phyloP scores from a whole-genome alignment of 2,113 vertebrate genomes.

The Oryzias curvinotus region DNA sequence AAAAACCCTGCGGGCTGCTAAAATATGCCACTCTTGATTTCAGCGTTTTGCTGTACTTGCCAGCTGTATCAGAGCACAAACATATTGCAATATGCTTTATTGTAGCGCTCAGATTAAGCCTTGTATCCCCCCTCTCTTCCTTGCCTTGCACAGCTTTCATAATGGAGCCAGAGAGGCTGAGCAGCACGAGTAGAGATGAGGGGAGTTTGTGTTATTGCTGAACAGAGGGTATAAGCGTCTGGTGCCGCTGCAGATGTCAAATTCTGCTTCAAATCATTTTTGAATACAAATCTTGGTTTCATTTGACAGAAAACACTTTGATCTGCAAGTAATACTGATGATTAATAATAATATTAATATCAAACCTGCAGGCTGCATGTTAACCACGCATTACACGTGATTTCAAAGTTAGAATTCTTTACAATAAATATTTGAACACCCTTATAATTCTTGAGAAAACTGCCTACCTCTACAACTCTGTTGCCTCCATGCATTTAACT shows the following conservation, averaged over 20 bases:
- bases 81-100: slow-evolving; percentile 33
- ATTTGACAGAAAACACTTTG: too few species aligned
- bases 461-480: slow-evolving; percentile 39
- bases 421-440: slow-evolving; percentile 34
- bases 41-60: slow-evolving; percentile 11
- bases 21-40: slow-evolving; percentile 25
- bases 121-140: slow-evolving; percentile 3
- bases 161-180: slow-evolving; percentile 27
- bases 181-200: slow-evolving; percentile 43
- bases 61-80: slow-evolving; percentile 16
- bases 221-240: slow-evolving; percentile 62
- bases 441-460: slow-evolving; percentile 28
- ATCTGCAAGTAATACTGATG: too few species aligned
- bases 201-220: slow-evolving; percentile 44
- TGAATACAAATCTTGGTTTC: slow-evolving; percentile 51
- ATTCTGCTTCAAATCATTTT: slow-evolving; percentile 46
- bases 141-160: slow-evolving; percentile 32
- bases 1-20: slow-evolving; percentile 25
- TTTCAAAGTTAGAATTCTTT: slow-evolving; percentile 18
- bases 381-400: background rate
- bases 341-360: too few species aligned
- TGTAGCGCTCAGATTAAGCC: slow-evolving; percentile 16
- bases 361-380: background rate
- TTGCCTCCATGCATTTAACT: slow-evolving; percentile 45
- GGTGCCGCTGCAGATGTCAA: slow-evolving; percentile 50